Percentiles rank a stretch among this genome's conserved stretches.
These are phyloP conservation scores for Dendrolimus houi DNA, from an alignment of 2,888 invertebrate species.

Conservation along the genomic window DNA sequence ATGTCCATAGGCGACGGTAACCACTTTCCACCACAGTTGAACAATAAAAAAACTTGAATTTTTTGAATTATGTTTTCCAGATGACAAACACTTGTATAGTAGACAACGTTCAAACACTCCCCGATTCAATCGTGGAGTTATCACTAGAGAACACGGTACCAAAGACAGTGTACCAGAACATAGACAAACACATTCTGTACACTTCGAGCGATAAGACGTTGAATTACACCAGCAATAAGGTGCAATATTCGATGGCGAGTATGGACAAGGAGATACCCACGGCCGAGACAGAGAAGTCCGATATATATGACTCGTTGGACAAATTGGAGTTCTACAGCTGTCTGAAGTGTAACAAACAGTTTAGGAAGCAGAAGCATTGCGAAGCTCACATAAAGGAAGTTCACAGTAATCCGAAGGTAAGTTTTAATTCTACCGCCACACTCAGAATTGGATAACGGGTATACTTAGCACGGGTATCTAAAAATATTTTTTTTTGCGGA, in stretches of 20 bases:
- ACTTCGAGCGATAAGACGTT: constrained; percentile 51
- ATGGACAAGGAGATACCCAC: constrained; percentile 41
- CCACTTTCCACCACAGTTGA: no score
- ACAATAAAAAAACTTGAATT: constrained; percentile 1
- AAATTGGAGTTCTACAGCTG: constrained; percentile 53
- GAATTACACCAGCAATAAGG: constrained; percentile 43
- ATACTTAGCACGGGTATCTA: no score
- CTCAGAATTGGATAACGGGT: no score
- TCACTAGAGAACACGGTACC: constrained; percentile 61
- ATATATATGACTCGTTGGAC: constrained; percentile 46
- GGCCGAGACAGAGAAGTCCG: constrained; percentile 37
- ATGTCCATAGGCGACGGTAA: no score
- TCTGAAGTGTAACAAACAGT: constrained; percentile 70
- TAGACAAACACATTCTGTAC: constrained; percentile 60
- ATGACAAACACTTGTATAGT: constrained; percentile 65
- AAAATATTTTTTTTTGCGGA: no score
- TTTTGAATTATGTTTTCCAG: constrained; percentile 25
- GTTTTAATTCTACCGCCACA: neutral
- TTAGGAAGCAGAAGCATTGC: constrained; percentile 78
- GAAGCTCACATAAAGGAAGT: constrained; percentile 78
- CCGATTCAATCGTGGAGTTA: constrained; percentile 66
- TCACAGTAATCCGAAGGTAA: constrained; percentile 56
- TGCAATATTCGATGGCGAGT: constrained; percentile 55
- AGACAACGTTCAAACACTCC: constrained; percentile 56
- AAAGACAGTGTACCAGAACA: constrained; percentile 60